phyloP scores from a whole-genome alignment of 2,113 vertebrate species.

The Chiloscyllium plagiosum region DNA sequence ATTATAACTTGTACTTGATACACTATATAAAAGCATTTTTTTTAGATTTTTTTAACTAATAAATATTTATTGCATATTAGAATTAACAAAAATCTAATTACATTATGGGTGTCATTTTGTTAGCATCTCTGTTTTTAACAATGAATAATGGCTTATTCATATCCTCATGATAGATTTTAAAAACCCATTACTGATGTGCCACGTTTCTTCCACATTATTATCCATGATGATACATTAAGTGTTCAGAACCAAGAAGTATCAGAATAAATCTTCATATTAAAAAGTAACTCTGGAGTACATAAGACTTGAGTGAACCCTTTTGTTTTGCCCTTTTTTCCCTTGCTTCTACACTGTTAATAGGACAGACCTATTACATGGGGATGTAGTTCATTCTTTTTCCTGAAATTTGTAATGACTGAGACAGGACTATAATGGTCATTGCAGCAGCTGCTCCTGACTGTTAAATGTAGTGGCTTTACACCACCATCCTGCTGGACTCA shows the following conservation, averaged over 20 bases:
- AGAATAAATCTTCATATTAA: background rate
- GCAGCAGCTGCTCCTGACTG: background rate
- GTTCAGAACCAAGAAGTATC: background rate
- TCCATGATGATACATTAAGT: background rate
- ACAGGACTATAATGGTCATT: background rate
- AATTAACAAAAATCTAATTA: background rate
- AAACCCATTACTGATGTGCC: conserved; percentile 4
- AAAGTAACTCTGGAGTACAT: background rate
- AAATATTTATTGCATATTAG: background rate
- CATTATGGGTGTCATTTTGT: background rate
- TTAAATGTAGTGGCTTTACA: background rate
- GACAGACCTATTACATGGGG: background rate
- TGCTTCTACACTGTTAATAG: background rate
- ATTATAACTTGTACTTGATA: background rate
- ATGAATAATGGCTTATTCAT: conserved; percentile 1
- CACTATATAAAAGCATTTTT: background rate
- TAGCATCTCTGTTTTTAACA: background rate
- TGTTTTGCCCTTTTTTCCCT: background rate
- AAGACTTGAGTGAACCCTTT: background rate
- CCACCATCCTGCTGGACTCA: background rate
- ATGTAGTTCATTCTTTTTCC: background rate
- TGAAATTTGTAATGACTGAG: background rate
- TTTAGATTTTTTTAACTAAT: background rate
- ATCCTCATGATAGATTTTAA: conserved; percentile 11
- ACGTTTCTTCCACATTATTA: background rate